These are phyloP conservation scores for Nymphalis io DNA, from an alignment of 1,140 invertebrate genomes.

Conservation along the genomic window DNA sequence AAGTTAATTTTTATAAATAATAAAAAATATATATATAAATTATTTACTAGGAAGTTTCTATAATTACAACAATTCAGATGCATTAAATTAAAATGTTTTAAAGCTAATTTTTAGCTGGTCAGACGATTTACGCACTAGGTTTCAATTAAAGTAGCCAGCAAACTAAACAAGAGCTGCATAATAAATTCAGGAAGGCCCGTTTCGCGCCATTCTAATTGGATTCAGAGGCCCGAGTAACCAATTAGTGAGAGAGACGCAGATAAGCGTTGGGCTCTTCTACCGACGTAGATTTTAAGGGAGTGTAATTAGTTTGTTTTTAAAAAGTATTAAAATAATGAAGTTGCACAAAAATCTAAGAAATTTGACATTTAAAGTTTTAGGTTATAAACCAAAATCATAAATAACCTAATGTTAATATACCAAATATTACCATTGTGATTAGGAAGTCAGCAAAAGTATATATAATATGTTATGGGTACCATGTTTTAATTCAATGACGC, in stretches of 20 bases:
- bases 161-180: constrained; percentile 62
- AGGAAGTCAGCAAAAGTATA: too few species aligned
- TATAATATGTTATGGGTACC: too few species aligned
- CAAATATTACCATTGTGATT: too few species aligned
- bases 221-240: constrained; percentile 55
- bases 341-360: too few species aligned
- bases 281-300: background rate
- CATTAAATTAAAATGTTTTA: constrained; percentile 16
- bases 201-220: constrained; percentile 65
- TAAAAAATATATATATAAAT: background rate
- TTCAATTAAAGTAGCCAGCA: constrained; percentile 59
- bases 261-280: constrained; percentile 10
- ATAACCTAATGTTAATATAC: too few species aligned
- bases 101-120: constrained; percentile 41
- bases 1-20: too few species aligned
- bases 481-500: too few species aligned
- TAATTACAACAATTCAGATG: background rate
- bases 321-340: too few species aligned
- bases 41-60: background rate
- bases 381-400: too few species aligned
- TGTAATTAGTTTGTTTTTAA: background rate
- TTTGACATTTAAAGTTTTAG: too few species aligned
- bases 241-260: constrained; percentile 52
- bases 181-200: constrained; percentile 64
- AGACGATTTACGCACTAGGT: constrained; percentile 53